Evolutionary conservation across 2,113 vertebrate species (phyloP), one percentile per base, ranked within the genome.

Genomic region (Melanerpes formicivorus): DNA sequence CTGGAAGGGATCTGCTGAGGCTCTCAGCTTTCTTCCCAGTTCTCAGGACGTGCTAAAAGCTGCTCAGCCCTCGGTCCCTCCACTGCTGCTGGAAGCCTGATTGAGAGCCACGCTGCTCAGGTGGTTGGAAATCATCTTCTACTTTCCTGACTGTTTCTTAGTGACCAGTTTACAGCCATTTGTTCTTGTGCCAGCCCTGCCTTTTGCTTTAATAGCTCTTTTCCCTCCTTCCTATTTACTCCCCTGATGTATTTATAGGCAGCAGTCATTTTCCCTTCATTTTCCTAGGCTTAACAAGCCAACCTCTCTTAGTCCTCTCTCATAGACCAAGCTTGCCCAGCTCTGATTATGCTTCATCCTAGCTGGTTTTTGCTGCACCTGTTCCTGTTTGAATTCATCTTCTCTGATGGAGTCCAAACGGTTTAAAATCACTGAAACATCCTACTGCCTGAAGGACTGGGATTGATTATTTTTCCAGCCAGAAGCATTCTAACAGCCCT

Each of bases 241-340:
- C 81, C 80, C 66, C 86, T 87, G 83, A 54, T 84, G 77, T 79
- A 93, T 86, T 94, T 95, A 88, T 66, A 91, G 86, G 75, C 74
- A 91, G 86, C 83, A 93, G 58, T 94, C 58, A 66, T 59, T 46
- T 50, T 76, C 63, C n/a, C 74, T 92, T 93, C 77, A 79, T 94
- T 86, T 95, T 86, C 66, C 88, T 73, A 50, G 71, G 86, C 63
- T 96, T 96, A 96, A 81, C 80, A 80, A 96, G 65, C 62, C 88
- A 84, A 88, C 75, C 80, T 94, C 70, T 74, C 90, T 78, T 46
- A 88, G 88, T 44, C 59, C 34, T 52, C 62, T 77, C 80, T 81
- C 74, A 88, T 92, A 93, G 94, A 91, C 90, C 34, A 73, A 78
- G 63, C 37, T 96, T 93, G 86, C 80, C 80, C 88, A 70, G 66